Percentiles rank a stretch among this genome's conserved stretches.
Evolutionary conservation across 2,797 vertebrate genomes (phyloP).

Genomic region (Euphonia xanthogaster): DNA sequence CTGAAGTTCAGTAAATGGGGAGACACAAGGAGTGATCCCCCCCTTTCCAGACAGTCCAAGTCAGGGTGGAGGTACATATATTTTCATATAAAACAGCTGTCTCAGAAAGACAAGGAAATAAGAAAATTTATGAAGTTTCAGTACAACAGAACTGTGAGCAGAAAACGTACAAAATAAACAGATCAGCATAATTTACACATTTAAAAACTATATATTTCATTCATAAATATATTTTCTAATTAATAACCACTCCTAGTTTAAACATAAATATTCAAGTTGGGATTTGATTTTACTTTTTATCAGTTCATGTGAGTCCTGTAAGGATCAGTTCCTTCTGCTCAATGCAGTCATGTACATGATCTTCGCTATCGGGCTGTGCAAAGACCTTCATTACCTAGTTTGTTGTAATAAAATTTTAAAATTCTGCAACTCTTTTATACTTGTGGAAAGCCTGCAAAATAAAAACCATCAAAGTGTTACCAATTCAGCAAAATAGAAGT

Average conservation of each 20-base stretch:
- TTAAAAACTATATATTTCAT: slow-evolving; percentile 73
- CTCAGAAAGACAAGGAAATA: slow-evolving; percentile 18
- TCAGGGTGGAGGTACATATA: background rate
- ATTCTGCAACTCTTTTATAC: slow-evolving; percentile 89
- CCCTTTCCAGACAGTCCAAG: background rate
- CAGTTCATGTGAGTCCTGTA: slow-evolving; percentile 73
- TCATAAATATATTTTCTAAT: slow-evolving; percentile 77
- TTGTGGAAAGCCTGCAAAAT: slow-evolving; percentile 88
- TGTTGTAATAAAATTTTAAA: slow-evolving; percentile 88
- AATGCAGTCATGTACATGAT: slow-evolving; percentile 53
- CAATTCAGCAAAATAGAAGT: background rate
- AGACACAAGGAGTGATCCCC: background rate
- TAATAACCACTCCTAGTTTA: slow-evolving; percentile 60
- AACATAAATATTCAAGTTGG: slow-evolving; percentile 81
- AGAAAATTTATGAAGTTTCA: slow-evolving; percentile 25
- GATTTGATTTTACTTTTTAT: slow-evolving; percentile 60
- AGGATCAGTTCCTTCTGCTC: slow-evolving; percentile 67
- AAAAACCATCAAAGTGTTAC: background rate
- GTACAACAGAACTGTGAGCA: slow-evolving; percentile 38
- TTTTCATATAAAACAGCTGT: slow-evolving; percentile 24
- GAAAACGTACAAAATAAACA: slow-evolving; percentile 54
- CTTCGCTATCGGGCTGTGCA: slow-evolving; percentile 19
- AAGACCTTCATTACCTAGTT: slow-evolving; percentile 86
- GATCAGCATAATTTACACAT: slow-evolving; percentile 74
- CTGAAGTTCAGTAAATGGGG: background rate